Percentiles rank a stretch among this genome's conserved stretches.
Evolutionary conservation across 2,888 invertebrate genomes (phyloP).

Genomic region (Mactromeris polynyma): DNA sequence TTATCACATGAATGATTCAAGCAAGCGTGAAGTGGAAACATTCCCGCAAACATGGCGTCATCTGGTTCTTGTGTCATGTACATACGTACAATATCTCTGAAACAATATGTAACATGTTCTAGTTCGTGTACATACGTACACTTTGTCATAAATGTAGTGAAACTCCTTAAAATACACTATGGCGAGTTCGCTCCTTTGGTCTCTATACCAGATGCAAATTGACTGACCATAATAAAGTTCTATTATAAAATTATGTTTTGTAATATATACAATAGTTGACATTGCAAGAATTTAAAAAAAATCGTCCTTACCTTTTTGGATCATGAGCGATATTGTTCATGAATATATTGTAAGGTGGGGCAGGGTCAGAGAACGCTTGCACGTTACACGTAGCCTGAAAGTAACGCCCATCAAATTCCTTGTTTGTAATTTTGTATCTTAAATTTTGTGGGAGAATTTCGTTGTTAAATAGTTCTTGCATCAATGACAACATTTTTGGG

Average conservation of each 20-base stretch:
- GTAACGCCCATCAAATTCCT: conserved; percentile 80
- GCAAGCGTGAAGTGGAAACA: conserved; percentile 81
- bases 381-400: conserved; percentile 79
- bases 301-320: conserved; percentile 47
- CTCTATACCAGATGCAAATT: too few relatives aligned
- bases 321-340: conserved; percentile 60
- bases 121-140: too few relatives aligned
- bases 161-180: too few relatives aligned
- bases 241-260: too few relatives aligned
- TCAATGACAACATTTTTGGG: conserved; percentile 75
- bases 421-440: conserved; percentile 70
- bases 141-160: too few relatives aligned
- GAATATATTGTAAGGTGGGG: conserved; percentile 72
- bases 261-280: too few relatives aligned
- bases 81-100: conserved; percentile 54
- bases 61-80: conserved; percentile 67
- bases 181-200: too few relatives aligned
- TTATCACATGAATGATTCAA: conserved; percentile 82
- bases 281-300: neutral
- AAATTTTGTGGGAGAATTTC: conserved; percentile 67
- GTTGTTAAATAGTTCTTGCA: conserved; percentile 77
- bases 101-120: too few relatives aligned
- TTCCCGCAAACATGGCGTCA: conserved; percentile 81
- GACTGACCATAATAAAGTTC: too few relatives aligned
- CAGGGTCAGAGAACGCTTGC: conserved; percentile 79